Evolutionary conservation across 1,140 invertebrate species (phyloP).

Genomic region (Himalopsyche phryganea): DNA sequence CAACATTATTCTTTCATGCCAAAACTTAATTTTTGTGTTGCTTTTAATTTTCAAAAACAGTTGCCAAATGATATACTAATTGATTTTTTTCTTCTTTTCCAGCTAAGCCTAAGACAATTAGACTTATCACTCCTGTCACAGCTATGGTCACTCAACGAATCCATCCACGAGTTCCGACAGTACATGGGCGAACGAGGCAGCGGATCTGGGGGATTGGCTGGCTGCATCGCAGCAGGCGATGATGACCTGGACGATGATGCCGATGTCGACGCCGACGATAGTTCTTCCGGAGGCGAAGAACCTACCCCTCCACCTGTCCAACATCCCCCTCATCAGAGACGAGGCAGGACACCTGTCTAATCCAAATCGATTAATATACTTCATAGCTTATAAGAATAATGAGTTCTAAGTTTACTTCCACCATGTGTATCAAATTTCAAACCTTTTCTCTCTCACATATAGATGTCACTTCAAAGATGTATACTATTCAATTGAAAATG

Average conservation of each 20-base stretch:
- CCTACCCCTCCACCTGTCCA: conserved; percentile 9
- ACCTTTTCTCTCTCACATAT: no score
- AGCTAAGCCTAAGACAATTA: conserved; percentile 79
- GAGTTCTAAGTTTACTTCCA: no score
- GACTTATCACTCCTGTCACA: conserved; percentile 82
- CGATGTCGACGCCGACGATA: conserved; percentile 21
- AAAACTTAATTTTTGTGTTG: no score
- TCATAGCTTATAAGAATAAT: no score
- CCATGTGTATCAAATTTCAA: no score
- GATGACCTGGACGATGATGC: conserved; percentile 28
- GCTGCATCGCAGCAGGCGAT: conserved; percentile 11
- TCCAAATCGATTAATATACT: no score
- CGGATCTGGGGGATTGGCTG: neutral
- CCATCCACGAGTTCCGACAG: conserved; percentile 78
- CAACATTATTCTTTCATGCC: no score
- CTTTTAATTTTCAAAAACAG: no score
- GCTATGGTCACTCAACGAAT: conserved; percentile 83
- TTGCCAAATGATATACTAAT: neutral
- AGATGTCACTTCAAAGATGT: no score
- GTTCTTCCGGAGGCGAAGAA: conserved; percentile 28
- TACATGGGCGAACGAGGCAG: conserved; percentile 42
- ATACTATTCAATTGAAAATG: no score
- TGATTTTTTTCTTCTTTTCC: conserved; percentile 41
- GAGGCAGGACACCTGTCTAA: conserved; percentile 29
- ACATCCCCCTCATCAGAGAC: conserved; percentile 7